phyloP scores from a whole-genome alignment of 2,113 vertebrate genomes.

The Gallinago jamesoni region DNA sequence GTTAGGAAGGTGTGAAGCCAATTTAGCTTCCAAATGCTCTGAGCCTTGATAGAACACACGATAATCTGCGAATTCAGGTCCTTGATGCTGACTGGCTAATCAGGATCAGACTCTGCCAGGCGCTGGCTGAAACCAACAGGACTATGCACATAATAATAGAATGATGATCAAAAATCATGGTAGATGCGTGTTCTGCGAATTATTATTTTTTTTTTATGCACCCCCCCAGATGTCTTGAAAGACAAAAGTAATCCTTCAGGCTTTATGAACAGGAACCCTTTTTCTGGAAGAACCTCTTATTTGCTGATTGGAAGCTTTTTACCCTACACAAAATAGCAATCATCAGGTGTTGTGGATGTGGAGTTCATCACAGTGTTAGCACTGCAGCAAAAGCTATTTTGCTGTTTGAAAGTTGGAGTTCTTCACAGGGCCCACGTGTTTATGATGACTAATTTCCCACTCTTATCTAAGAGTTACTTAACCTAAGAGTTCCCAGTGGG shows the following conservation, averaged over 20 bases:
- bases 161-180: not conserved
- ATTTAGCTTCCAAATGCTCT: not conserved
- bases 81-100: not conserved
- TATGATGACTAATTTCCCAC: conserved; percentile 59
- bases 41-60: not conserved
- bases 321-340: not conserved
- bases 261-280: not conserved
- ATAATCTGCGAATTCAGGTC: not conserved
- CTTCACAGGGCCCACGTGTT: conserved; percentile 24
- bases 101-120: not conserved
- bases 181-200: not conserved
- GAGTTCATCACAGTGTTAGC: not conserved
- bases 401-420: conserved; percentile 18
- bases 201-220: not conserved
- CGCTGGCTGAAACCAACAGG: not conserved
- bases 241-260: not conserved
- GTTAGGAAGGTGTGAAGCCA: not conserved
- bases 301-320: conserved; percentile 36
- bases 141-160: not conserved
- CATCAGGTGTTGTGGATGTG: not conserved
- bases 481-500: conserved; percentile 29
- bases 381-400: conserved; percentile 28
- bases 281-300: not conserved
- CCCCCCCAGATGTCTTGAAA: not conserved
- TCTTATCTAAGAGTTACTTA: conserved; percentile 41